A percentile compares a stretch with the other conserved stretches of the same genome.
Evolutionary conservation across 2,113 vertebrate species (phyloP).

Genomic region (Telmatochromis sp.): DNA sequence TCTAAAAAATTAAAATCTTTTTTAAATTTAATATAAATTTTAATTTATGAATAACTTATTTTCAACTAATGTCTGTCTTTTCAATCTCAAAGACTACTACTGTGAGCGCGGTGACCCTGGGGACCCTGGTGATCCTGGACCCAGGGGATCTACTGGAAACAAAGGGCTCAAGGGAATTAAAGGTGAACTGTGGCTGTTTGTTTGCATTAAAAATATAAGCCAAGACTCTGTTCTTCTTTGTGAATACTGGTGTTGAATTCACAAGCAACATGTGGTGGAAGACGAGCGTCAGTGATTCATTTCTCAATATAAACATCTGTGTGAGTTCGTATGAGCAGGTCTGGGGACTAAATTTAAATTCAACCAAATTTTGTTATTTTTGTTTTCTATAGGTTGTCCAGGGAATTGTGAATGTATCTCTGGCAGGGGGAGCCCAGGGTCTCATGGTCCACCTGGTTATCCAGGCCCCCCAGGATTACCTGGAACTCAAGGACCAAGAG

Average conservation of each 20-base stretch:
- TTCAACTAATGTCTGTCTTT: not conserved
- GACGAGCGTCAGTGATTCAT: not conserved
- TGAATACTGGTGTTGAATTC: not conserved
- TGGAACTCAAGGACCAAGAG: slow-evolving; percentile 72
- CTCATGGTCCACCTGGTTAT: slow-evolving; percentile 28
- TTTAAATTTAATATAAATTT: not conserved
- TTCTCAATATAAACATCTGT: not conserved
- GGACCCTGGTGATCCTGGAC: slow-evolving; percentile 27
- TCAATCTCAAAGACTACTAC: slow-evolving; percentile 21
- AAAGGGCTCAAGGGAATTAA: slow-evolving; percentile 33
- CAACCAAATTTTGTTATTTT: not conserved
- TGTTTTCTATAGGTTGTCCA: slow-evolving; percentile 9
- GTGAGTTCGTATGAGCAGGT: not conserved
- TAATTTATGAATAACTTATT: not conserved
- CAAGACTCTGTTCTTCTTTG: not conserved
- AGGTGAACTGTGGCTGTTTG: slow-evolving; percentile 19
- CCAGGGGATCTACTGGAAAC: slow-evolving; percentile 1
- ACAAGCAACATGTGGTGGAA: not conserved
- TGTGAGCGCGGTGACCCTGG: slow-evolving; percentile 38
- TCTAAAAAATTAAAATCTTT: not conserved
- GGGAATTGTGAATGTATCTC: slow-evolving; percentile 24
- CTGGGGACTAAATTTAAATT: not conserved
- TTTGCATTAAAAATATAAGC: not conserved
- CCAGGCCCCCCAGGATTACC: slow-evolving; percentile 40
- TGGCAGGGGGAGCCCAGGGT: not conserved